Evolutionary conservation across 2,797 vertebrate genomes (phyloP).

Genomic region (Parotocinclus haroldoi): DNA sequence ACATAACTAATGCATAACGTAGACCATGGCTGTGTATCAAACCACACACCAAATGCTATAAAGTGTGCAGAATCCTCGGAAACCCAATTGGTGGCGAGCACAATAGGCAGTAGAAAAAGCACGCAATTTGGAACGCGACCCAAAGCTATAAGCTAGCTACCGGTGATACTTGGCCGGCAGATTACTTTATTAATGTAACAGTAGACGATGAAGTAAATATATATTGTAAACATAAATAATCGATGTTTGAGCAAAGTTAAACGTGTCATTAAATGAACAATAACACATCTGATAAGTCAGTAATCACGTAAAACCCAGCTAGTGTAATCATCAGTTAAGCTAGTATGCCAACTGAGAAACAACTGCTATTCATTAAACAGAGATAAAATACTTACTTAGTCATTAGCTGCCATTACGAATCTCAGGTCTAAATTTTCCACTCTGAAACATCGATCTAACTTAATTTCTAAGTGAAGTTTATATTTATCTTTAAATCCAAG

Average conservation of each 20-base stretch:
- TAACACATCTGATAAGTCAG: neutral
- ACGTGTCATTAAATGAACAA: neutral
- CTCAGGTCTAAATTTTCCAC: neutral
- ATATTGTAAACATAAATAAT: no score
- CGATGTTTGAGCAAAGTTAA: no score
- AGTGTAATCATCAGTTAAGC: conserved; percentile 9
- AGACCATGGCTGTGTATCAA: no score
- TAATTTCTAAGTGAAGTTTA: conserved; percentile 6
- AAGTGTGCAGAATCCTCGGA: no score
- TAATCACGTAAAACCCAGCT: conserved; percentile 1
- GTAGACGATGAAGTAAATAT: no score
- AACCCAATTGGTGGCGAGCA: no score
- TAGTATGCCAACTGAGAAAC: conserved; percentile 9
- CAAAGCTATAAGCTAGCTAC: neutral
- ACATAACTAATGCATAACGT: no score
- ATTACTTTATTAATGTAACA: no score
- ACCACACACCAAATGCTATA: no score
- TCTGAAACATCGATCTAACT: conserved; percentile 22
- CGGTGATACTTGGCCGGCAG: neutral
- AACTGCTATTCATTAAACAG: neutral
- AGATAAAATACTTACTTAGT: conserved; percentile 28
- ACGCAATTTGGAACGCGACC: neutral
- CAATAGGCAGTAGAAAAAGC: no score
- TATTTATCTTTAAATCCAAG: conserved; percentile 52
- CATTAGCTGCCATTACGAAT: conserved; percentile 13